A percentile compares a stretch with the other conserved stretches of the same genome.
Conservation (phyloP, 53 echinoderm and acorn worm species). For the Zoroaster sp. region DNA sequence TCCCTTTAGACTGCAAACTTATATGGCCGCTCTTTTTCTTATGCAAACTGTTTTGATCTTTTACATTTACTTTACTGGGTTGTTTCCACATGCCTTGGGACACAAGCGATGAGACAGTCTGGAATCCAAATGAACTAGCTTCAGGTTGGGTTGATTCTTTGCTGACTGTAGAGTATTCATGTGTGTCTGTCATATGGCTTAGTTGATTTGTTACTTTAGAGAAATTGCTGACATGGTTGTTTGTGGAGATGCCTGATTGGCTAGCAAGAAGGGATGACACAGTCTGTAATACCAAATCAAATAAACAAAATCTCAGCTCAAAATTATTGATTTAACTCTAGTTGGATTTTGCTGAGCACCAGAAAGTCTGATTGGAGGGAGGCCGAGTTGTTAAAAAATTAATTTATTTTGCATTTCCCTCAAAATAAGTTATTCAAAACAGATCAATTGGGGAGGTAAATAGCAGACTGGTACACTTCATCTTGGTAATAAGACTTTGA, state of each 20-base stretch:
- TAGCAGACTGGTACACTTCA: neutral
- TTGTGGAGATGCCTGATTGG: constrained; percentile 5
- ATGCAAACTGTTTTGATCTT: neutral
- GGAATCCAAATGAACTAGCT: constrained; percentile 10
- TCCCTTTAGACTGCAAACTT: neutral
- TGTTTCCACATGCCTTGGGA: constrained; percentile 8
- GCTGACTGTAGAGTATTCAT: neutral
- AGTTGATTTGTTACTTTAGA: neutral
- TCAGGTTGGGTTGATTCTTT: neutral
- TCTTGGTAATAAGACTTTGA: neutral
- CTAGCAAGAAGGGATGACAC: constrained; percentile 24
- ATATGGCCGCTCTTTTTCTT: neutral
- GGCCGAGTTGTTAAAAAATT: too few species aligned
- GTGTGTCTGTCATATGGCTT: neutral
- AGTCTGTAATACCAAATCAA: too few species aligned
- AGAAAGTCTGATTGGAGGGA: too few species aligned
- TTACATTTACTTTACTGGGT: neutral
- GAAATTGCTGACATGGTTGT: neutral
- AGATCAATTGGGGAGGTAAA: neutral
- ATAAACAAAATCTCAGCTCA: too few species aligned
- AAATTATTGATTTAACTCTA: too few species aligned
- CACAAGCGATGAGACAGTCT: constrained; percentile 37
- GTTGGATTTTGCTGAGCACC: too few species aligned
- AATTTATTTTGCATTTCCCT: too few species aligned
- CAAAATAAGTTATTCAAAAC: too few species aligned